A percentile compares a stretch with the other conserved stretches of the same genome.
Conservation (phyloP, 1,140 invertebrate species). For the Semibalanus balanoides region DNA sequence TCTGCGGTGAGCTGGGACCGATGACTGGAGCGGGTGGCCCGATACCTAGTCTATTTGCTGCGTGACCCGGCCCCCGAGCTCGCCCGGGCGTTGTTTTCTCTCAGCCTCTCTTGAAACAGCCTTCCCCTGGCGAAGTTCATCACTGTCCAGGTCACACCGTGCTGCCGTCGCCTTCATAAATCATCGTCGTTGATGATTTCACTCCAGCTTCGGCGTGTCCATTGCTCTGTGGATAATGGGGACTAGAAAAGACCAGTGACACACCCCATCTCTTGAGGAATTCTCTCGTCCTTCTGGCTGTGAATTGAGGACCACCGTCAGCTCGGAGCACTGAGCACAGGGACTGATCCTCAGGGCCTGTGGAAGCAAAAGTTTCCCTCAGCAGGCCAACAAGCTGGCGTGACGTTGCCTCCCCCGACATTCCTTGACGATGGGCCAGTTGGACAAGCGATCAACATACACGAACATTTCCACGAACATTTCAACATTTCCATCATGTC, state of each 20-base stretch:
- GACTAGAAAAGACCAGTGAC: neutral
- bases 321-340: neutral
- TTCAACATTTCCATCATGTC: no score
- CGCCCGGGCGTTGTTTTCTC: no score
- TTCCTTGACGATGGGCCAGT: conserved; percentile 7
- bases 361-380: neutral
- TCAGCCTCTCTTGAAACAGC: no score
- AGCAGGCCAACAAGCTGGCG: conserved; percentile 5
- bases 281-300: neutral
- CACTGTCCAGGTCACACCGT: neutral
- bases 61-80: no score
- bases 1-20: no score
- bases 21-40: no score
- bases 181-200: neutral
- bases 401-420: conserved; percentile 9
- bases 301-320: conserved; percentile 10
- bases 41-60: no score
- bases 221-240: no score
- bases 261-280: conserved; percentile 3
- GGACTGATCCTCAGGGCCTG: no score
- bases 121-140: no score
- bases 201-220: no score
- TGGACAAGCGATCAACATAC: conserved; percentile 10
- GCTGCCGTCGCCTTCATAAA: conserved; percentile 10
- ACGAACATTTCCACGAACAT: no score